Conservation (phyloP, 2,888 invertebrate genomes). For the Chydorus sphaericus region DNA sequence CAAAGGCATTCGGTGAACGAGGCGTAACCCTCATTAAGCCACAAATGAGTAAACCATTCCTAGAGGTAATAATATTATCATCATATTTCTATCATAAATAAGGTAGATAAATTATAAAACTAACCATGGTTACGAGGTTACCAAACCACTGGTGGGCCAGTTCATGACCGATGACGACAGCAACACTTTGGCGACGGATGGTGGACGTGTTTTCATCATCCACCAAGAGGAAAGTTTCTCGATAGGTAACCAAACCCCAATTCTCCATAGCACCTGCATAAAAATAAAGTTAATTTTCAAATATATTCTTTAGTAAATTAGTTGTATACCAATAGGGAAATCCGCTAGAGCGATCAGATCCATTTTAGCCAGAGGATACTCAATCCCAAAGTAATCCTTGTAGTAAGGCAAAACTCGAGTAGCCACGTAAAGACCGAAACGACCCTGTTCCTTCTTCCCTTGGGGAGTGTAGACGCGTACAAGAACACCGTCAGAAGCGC, state of each 20-base stretch:
- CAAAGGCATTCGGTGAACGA: conserved; percentile 91
- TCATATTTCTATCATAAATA: not conserved
- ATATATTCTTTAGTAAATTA: not conserved
- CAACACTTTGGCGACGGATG: conserved; percentile 67
- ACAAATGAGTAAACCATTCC: conserved; percentile 94
- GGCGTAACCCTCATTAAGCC: conserved; percentile 94
- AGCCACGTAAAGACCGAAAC: conserved; percentile 81
- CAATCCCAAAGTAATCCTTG: conserved; percentile 84
- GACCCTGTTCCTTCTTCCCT: conserved; percentile 80
- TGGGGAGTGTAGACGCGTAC: conserved; percentile 74
- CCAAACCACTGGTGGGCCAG: conserved; percentile 98
- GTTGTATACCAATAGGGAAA: conserved; percentile 55
- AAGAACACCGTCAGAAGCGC: conserved; percentile 61
- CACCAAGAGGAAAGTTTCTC: conserved; percentile 78
- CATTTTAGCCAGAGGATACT: conserved; percentile 89
- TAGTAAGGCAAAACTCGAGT: conserved; percentile 83
- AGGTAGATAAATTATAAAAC: too few species aligned
- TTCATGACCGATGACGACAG: conserved; percentile 80
- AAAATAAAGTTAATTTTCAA: too few species aligned
- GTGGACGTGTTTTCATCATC: conserved; percentile 82
- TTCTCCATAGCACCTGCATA: conserved; percentile 97
- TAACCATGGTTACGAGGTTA: conserved; percentile 88
- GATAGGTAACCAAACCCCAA: conserved; percentile 87
- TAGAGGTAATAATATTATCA: conserved; percentile 20
- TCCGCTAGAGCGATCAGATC: conserved; percentile 93